Evolutionary conservation across 2,113 vertebrate species (phyloP).

Genomic region (Limnothrissa miodon): DNA sequence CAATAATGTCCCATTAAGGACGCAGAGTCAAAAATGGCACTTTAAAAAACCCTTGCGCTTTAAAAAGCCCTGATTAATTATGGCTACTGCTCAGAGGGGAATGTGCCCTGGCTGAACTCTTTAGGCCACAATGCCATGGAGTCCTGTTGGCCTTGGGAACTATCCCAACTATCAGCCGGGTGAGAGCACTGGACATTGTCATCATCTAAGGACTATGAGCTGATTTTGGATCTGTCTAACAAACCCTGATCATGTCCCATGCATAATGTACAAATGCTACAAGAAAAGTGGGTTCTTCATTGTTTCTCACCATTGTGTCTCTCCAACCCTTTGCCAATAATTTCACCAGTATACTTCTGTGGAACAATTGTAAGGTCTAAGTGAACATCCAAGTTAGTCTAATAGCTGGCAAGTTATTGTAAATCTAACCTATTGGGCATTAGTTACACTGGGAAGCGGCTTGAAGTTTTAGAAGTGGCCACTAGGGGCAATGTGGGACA

Average conservation of each 20-base stretch:
- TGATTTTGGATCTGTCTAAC: background rate
- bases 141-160: background rate
- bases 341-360: background rate
- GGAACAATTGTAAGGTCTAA: too few species aligned
- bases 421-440: background rate
- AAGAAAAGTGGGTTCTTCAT: background rate
- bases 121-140: background rate
- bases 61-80: background rate
- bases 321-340: background rate
- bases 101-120: background rate
- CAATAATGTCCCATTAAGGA: background rate
- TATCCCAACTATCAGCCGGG: background rate
- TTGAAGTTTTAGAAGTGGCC: constrained; percentile 21
- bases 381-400: too few species aligned
- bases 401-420: too few species aligned
- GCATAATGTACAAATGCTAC: background rate
- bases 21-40: background rate
- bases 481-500: constrained; percentile 50
- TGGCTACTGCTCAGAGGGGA: background rate
- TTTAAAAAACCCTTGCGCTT: background rate
- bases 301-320: background rate
- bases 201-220: background rate
- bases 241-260: background rate
- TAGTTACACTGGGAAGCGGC: background rate
- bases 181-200: background rate